Evolutionary conservation across 2,888 invertebrate species (phyloP).

Genomic region (Hirtodrosophila cameraria): DNA sequence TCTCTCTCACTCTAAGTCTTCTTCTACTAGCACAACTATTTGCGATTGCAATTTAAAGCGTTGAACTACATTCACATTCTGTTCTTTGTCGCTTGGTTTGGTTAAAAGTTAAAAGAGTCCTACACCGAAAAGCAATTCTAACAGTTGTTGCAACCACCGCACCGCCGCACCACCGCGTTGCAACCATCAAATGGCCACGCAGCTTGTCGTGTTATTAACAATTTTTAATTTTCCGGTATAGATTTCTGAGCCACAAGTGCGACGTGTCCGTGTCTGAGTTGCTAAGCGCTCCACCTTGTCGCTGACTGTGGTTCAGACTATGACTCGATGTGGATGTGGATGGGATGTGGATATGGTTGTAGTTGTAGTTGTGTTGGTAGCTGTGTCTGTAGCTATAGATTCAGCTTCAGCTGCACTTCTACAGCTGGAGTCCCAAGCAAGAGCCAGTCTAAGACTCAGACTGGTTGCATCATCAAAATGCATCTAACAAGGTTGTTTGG

Average conservation of each 20-base stretch:
- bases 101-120: conserved; percentile 11
- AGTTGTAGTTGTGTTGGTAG: too few relatives aligned
- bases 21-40: conserved; percentile 36
- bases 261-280: conserved; percentile 18
- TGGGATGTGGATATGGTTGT: too few relatives aligned
- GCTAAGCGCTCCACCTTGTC: conserved; percentile 63
- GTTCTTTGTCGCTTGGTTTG: conserved; percentile 49
- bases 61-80: conserved; percentile 55
- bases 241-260: conserved; percentile 68
- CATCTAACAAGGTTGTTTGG: conserved; percentile 81
- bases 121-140: conserved; percentile 76
- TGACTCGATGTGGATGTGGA: neutral
- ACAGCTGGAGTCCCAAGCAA: conserved; percentile 9
- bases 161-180: conserved; percentile 25
- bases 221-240: conserved; percentile 80
- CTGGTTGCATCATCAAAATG: conserved; percentile 75
- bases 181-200: conserved; percentile 41
- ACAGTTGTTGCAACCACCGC: conserved; percentile 65
- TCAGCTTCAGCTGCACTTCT: conserved; percentile 20
- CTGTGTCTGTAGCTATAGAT: conserved; percentile 19
- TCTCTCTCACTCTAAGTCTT: conserved; percentile 19
- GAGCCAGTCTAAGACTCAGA: conserved; percentile 17
- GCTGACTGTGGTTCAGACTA: conserved; percentile 19
- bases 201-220: conserved; percentile 78
- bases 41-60: conserved; percentile 62